Evolutionary conservation across 2,888 invertebrate genomes (phyloP).

Genomic region (Drosophila nigritarsus): DNA sequence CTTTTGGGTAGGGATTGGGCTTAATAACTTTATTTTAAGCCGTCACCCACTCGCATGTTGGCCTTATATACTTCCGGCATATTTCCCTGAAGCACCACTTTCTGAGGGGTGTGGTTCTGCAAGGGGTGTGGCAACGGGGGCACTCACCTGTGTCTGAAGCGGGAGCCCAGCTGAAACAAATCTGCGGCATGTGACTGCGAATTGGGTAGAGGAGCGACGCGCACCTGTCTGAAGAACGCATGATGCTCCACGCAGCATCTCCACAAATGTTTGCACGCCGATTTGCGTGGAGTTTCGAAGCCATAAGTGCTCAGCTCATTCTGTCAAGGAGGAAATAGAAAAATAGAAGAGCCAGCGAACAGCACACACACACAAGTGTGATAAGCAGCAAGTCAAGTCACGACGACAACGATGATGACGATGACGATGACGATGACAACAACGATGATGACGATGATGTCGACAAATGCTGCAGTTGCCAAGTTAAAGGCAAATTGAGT

Average conservation of each 20-base stretch:
- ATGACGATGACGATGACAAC: constrained; percentile 16
- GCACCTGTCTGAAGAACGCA: constrained; percentile 95
- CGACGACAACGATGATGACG: constrained; percentile 32
- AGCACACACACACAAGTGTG: constrained; percentile 52
- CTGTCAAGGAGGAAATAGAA: constrained; percentile 85
- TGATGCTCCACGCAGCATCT: constrained; percentile 98
- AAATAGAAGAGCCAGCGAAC: constrained; percentile 11
- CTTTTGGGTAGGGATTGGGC: neutral
- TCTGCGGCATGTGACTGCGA: constrained; percentile 88
- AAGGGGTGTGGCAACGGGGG: neutral
- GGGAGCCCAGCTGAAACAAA: constrained; percentile 91
- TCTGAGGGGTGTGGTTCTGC: neutral
- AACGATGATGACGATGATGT: constrained; percentile 17
- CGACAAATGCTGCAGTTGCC: constrained; percentile 54
- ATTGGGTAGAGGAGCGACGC: constrained; percentile 89
- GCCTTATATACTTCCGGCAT: constrained; percentile 61
- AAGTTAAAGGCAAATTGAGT: constrained; percentile 77
- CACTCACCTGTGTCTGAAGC: constrained; percentile 91
- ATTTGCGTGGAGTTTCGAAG: constrained; percentile 95
- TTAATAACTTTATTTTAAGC: constrained; percentile 63
- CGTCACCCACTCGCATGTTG: constrained; percentile 55
- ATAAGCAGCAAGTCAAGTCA: constrained; percentile 64
- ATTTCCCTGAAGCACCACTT: constrained; percentile 25
- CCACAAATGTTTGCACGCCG: constrained; percentile 98
- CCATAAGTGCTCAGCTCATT: constrained; percentile 98